Conservation (phyloP, 1,140 invertebrate genomes). For the Ctenoplectra terminalis region DNA sequence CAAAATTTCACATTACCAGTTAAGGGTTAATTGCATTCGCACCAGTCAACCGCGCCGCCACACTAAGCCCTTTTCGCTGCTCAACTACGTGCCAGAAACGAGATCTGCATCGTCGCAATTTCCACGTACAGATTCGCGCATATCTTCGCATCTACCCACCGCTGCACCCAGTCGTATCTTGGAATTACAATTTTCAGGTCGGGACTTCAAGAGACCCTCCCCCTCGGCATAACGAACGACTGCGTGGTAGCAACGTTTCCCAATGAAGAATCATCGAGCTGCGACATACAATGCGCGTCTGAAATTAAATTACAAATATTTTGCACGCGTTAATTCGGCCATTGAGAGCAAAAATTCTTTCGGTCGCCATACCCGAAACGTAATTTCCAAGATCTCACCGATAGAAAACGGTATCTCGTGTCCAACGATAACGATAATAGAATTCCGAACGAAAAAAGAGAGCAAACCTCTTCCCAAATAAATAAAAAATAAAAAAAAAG, state of each 20-base stretch:
- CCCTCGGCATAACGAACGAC: background rate
- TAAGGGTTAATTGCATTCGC: conserved; percentile 70
- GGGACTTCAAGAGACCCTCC: background rate
- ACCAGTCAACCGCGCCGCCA: conserved; percentile 61
- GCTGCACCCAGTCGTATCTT: background rate
- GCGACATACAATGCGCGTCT: background rate
- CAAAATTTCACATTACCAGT: conserved; percentile 68
- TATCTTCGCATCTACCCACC: conserved; percentile 26
- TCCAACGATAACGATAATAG: conserved; percentile 25
- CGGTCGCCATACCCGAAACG: background rate
- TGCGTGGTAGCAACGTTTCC: background rate
- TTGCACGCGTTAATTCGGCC: background rate
- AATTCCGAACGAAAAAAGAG: conserved; percentile 44
- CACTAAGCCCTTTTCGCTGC: conserved; percentile 66
- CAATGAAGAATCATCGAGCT: background rate
- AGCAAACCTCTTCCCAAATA: background rate
- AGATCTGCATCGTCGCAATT: conserved; percentile 69
- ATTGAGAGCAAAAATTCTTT: background rate
- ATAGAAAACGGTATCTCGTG: conserved; percentile 20
- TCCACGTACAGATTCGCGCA: conserved; percentile 56
- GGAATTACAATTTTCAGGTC: conserved; percentile 37
- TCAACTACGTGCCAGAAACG: conserved; percentile 64
- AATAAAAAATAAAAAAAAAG: conserved; percentile 2
- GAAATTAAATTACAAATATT: background rate
- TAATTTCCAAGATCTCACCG: background rate